A percentile compares a stretch with the other conserved stretches of the same genome.
These are phyloP conservation scores for Gypaetus barbatus DNA, from an alignment of 2,797 vertebrate genomes.

Conservation along the genomic window DNA sequence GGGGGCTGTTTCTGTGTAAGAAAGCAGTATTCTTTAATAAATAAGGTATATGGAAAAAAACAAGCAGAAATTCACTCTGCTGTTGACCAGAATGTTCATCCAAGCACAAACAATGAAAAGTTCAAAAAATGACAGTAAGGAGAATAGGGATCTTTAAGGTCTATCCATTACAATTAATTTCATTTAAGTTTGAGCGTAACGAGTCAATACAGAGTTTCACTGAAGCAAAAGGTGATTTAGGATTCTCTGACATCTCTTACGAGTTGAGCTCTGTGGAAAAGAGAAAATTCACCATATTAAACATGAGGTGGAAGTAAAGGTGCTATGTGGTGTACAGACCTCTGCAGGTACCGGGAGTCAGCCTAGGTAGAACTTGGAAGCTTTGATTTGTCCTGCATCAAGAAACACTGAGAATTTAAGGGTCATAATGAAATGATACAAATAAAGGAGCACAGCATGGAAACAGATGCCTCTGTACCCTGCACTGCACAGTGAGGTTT, in stretches of 20 bases:
- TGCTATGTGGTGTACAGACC: neutral
- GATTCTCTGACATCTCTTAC: neutral
- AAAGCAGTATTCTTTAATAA: neutral
- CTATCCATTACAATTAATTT: neutral
- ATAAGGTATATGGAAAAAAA: neutral
- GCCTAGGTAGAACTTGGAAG: neutral
- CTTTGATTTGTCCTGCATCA: neutral
- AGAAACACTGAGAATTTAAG: neutral
- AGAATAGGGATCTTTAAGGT: neutral
- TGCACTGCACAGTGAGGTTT: neutral
- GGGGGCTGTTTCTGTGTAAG: neutral
- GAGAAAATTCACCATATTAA: neutral
- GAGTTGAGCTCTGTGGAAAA: neutral
- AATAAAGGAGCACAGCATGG: neutral
- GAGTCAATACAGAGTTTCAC: neutral
- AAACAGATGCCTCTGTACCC: neutral
- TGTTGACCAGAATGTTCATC: neutral
- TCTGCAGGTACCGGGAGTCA: neutral
- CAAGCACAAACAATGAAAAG: neutral
- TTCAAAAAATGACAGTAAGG: neutral
- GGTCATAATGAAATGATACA: neutral
- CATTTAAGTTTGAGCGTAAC: neutral
- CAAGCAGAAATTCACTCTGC: neutral
- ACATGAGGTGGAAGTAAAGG: neutral
- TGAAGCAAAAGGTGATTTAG: neutral